Evolutionary conservation across 2,888 invertebrate genomes (phyloP), one percentile per base, ranked within the genome.

Genomic region (Pseudococcus viburni): DNA sequence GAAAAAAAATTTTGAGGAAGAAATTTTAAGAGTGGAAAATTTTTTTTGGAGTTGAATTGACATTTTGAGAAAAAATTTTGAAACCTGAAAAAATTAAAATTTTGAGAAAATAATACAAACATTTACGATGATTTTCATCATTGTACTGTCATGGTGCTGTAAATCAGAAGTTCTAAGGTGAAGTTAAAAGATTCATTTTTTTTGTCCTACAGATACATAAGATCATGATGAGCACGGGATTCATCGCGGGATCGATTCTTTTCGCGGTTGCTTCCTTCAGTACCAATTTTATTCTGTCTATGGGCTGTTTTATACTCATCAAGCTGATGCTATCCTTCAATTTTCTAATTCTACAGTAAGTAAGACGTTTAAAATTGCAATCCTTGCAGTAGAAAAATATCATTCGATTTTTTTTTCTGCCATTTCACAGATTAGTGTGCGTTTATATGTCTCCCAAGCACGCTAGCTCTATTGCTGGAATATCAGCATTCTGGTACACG

Each of bases 401-500:
- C 48, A 51, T 51, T 9, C 0, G 12, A 51, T 51, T 51, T 12
- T 51, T 0, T n/a, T 5, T 42, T 7, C 42, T 7, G 42, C 5
- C 42, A 8, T 12, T 51, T 42, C 42, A 22, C 12, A 83, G 80
- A 19, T 46, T 46, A 9, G 46, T 83, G 0, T 42, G 42, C 11
- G 19, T 83, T 19, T 83, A 42, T 19, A 83, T 83, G 80, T 11
- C 46, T 7, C 88, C 88, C 2, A 48, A 59, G 17, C 77, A 83
- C 9, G 51, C 88, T 15, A 83, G 88, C 59, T 48, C 77, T 19
- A 17, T 87, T 6, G 86, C 86, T 8, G 88, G 55, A 39, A 26
- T 83, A 4, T 55, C 77, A 3, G 51, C 80, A n/a, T 77, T 80
- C 6, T 83, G 77, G 26, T 88, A 83, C 59, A 88, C 55, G 1